These are phyloP conservation scores for Hemiprocne comata DNA, from an alignment of 2,113 vertebrate species.

Conservation along the genomic window DNA sequence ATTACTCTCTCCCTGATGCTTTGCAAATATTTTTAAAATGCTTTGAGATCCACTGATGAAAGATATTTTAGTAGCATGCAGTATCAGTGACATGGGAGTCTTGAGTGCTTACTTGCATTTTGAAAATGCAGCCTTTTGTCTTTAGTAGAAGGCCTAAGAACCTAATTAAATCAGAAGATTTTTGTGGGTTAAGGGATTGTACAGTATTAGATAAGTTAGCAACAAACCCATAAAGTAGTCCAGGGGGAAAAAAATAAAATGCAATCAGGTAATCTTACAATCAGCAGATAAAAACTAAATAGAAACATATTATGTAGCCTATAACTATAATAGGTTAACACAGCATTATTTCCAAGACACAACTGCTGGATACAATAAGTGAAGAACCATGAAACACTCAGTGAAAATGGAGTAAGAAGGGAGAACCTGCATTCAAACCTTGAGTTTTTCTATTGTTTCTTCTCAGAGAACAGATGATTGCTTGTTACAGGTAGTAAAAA, in stretches of 20 bases:
- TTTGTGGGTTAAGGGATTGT: conserved; percentile 16
- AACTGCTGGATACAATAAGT: not conserved
- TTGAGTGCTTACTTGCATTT: not conserved
- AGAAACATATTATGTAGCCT: conserved; percentile 40
- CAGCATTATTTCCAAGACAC: not conserved
- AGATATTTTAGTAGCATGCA: not conserved
- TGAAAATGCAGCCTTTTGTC: conserved; percentile 26
- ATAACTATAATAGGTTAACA: conserved; percentile 5
- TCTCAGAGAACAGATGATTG: not conserved
- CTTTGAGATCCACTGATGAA: conserved; percentile 35
- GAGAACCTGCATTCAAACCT: not conserved
- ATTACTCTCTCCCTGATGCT: conserved; percentile 5
- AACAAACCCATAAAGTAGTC: conserved; percentile 24
- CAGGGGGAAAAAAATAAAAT: not conserved
- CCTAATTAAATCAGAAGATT: not conserved
- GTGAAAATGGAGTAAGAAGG: not conserved
- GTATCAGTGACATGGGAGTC: not conserved
- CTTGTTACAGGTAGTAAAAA: conserved; percentile 31
- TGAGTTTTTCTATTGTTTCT: not conserved
- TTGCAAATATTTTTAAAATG: conserved; percentile 28
- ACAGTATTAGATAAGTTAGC: conserved; percentile 14
- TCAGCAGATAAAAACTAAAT: conserved; percentile 44
- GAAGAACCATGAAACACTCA: not conserved
- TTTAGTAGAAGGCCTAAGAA: not conserved
- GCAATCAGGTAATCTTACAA: conserved; percentile 45